Evolutionary conservation across 2,888 invertebrate genomes (phyloP).

Genomic region (Dicycla oo): DNA sequence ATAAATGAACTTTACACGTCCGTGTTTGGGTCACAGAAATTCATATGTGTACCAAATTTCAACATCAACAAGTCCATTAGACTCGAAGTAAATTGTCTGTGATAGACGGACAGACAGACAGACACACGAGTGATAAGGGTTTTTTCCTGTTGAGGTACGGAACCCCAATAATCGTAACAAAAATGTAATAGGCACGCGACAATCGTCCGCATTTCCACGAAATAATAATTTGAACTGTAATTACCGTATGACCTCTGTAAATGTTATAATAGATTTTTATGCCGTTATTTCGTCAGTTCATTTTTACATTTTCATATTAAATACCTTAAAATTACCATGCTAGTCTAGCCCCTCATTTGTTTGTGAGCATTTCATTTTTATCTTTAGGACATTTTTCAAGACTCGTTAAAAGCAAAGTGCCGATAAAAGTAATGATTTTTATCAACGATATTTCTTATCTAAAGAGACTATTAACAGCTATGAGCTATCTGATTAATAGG

Average conservation of each 20-base stretch:
- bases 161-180: slow-evolving; percentile 48
- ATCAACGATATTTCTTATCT: slow-evolving; percentile 7
- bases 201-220: slow-evolving; percentile 61
- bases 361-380: neutral
- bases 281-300: slow-evolving; percentile 73
- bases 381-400: slow-evolving; percentile 26
- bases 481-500: slow-evolving; percentile 10
- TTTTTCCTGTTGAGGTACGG: no score
- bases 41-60: no score
- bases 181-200: slow-evolving; percentile 63
- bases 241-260: slow-evolving; percentile 64
- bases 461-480: slow-evolving; percentile 6
- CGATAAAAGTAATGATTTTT: slow-evolving; percentile 23
- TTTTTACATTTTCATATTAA: slow-evolving; percentile 67
- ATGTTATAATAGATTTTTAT: slow-evolving; percentile 62
- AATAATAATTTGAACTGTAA: slow-evolving; percentile 63
- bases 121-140: no score
- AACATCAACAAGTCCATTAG: no score
- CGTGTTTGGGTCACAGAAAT: no score
- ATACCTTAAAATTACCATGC: slow-evolving; percentile 65
- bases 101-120: no score
- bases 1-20: no score
- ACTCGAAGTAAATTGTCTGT: no score
- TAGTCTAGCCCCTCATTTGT: slow-evolving; percentile 68
- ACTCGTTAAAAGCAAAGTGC: slow-evolving; percentile 10